phyloP scores from a whole-genome alignment of 2,888 invertebrate species.

The Sussaba pulchella region DNA sequence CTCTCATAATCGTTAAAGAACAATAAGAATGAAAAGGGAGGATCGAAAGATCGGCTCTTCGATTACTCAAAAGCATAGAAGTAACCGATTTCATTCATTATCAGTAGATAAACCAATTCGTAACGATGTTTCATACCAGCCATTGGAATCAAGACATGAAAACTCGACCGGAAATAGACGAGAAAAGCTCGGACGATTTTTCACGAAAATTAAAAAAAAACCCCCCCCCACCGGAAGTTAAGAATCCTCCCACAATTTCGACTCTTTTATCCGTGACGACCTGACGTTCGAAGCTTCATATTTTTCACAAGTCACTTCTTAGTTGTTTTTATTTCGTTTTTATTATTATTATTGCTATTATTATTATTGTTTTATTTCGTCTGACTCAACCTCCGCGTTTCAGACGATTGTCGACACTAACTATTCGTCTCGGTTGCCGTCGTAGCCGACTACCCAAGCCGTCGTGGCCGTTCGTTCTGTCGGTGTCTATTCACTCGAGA shows the following conservation, averaged over 20 bases:
- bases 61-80: slow-evolving; percentile 1
- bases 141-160: no score
- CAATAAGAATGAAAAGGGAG: neutral
- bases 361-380: neutral
- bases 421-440: neutral
- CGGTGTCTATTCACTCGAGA: slow-evolving; percentile 31
- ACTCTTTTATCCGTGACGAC: neutral
- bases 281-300: neutral
- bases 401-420: slow-evolving; percentile 6
- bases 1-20: slow-evolving; percentile 3
- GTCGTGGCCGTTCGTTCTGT: no score
- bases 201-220: no score
- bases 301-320: neutral
- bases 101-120: neutral
- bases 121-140: no score
- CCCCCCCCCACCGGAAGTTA: neutral
- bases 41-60: slow-evolving; percentile 22
- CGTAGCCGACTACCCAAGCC: slow-evolving; percentile 20
- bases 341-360: no score
- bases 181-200: no score
- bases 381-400: neutral
- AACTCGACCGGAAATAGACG: neutral
- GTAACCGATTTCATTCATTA: neutral
- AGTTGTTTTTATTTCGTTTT: neutral
- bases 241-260: slow-evolving; percentile 15